phyloP scores from a whole-genome alignment of 2,888 invertebrate genomes.

The Scrobipalpa costella region DNA sequence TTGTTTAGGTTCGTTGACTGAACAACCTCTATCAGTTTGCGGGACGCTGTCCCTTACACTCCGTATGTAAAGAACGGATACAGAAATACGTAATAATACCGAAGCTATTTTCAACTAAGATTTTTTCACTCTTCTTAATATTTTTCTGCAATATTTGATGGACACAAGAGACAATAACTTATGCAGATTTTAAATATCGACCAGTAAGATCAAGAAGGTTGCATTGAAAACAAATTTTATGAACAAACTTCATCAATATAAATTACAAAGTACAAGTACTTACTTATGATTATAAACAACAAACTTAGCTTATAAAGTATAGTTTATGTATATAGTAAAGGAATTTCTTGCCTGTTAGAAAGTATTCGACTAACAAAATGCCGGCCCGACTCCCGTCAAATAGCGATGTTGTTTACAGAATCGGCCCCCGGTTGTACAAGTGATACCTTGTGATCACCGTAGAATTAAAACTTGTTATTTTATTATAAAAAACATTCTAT shows the following conservation, averaged over 20 bases:
- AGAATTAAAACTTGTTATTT: conserved; percentile 30
- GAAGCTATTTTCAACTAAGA: too few relatives aligned
- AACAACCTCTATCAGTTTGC: too few relatives aligned
- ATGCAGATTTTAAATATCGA: too few relatives aligned
- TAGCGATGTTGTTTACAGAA: conserved; percentile 25
- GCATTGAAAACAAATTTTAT: not conserved
- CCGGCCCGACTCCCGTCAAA: conserved; percentile 23
- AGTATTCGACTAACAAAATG: not conserved
- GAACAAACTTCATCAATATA: too few relatives aligned
- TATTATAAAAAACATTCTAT: conserved; percentile 2
- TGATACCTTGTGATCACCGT: conserved; percentile 21
- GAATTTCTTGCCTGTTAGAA: not conserved
- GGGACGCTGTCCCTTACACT: too few relatives aligned
- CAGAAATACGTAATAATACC: too few relatives aligned
- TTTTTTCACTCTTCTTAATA: too few relatives aligned
- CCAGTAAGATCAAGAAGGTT: not conserved
- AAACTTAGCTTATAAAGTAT: not conserved
- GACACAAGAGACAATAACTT: not conserved
- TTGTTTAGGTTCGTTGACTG: too few relatives aligned
- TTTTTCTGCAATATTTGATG: too few relatives aligned
- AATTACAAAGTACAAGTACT: too few relatives aligned
- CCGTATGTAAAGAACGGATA: too few relatives aligned
- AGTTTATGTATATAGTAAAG: not conserved
- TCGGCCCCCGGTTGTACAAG: conserved; percentile 19
- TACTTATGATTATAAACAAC: too few relatives aligned